Conservation (phyloP, 2,113 vertebrate species). For the Monarcha castaneiventris region DNA sequence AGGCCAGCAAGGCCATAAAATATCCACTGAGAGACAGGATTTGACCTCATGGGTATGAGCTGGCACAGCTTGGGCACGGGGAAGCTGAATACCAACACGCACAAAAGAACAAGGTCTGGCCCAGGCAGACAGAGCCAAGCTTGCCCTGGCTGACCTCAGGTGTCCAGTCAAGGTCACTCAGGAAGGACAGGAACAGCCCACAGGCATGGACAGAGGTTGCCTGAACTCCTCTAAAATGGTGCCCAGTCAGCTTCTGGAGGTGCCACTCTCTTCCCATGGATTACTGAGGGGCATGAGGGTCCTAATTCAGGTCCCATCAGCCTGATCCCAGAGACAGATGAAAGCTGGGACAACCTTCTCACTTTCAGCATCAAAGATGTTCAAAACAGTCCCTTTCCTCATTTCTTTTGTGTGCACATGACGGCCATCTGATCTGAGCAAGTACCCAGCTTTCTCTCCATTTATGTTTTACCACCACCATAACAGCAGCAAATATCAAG, state of each 20-base stretch:
- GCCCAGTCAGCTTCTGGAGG: neutral
- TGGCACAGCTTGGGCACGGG: accelerated
- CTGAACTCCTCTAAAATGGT: neutral
- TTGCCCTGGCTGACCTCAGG: neutral
- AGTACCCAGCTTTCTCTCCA: neutral
- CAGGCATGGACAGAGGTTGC: accelerated
- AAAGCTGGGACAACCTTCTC: neutral
- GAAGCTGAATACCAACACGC: neutral
- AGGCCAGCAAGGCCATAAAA: neutral
- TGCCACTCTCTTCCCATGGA: neutral
- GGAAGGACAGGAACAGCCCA: neutral
- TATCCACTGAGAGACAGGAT: neutral
- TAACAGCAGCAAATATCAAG: neutral
- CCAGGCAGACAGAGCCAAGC: neutral
- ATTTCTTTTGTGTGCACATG: neutral
- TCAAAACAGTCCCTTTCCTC: neutral
- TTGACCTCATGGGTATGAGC: neutral
- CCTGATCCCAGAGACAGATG: neutral
- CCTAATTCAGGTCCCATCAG: neutral
- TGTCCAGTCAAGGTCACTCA: neutral
- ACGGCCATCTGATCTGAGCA: neutral
- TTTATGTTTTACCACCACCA: neutral
- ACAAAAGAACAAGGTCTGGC: neutral
- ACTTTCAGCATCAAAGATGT: neutral
- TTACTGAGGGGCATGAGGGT: neutral